These are phyloP conservation scores for Watersipora subatra DNA, from an alignment of 1,140 invertebrate species.

Conservation along the genomic window DNA sequence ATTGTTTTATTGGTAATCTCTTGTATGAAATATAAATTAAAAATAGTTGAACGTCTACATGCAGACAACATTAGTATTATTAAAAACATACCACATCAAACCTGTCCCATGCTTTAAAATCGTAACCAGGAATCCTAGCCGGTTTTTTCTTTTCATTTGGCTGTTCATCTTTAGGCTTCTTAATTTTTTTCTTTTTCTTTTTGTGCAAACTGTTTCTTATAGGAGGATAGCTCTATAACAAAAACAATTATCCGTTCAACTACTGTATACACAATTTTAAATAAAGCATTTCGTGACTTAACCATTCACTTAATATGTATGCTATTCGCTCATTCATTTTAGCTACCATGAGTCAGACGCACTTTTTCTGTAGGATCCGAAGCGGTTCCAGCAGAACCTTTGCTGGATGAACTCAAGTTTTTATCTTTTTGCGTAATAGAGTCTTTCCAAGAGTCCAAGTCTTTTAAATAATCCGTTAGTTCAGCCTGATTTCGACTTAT, in stretches of 20 bases:
- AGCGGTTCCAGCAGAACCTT: no score
- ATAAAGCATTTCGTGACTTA: no score
- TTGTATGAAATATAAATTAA: no score
- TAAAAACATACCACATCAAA: constrained; percentile 60
- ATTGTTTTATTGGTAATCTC: no score
- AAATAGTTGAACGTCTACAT: no score
- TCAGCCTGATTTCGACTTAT: constrained; percentile 52
- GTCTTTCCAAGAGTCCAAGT: constrained; percentile 66
- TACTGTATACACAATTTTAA: background rate
- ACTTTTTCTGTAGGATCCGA: no score
- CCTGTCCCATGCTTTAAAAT: constrained; percentile 64
- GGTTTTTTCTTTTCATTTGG: constrained; percentile 19
- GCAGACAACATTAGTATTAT: no score
- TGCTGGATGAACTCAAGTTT: no score
- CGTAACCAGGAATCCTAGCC: constrained; percentile 44
- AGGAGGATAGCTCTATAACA: constrained; percentile 42
- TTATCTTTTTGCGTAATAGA: constrained; percentile 72
- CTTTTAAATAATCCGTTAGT: constrained; percentile 55
- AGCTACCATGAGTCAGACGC: no score
- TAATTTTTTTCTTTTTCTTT: constrained; percentile 30
- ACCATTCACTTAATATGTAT: no score
- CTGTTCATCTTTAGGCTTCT: constrained; percentile 11
- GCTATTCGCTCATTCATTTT: no score
- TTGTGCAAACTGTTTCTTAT: constrained; percentile 34
- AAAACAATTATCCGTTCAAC: constrained; percentile 8